Evolutionary conservation across 2,797 vertebrate genomes (phyloP).

Genomic region (Periparus ater): DNA sequence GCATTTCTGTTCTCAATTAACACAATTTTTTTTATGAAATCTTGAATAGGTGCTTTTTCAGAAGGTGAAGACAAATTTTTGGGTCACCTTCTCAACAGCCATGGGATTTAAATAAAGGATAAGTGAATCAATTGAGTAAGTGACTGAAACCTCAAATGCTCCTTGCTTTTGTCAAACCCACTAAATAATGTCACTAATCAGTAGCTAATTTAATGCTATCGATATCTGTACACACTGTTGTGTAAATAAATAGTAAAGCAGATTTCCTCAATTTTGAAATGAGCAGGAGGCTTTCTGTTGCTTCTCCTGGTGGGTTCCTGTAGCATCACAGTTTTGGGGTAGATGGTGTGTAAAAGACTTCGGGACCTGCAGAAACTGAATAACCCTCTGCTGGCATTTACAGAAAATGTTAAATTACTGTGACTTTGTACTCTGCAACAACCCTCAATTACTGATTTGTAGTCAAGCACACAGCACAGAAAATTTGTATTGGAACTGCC

Average conservation of each 20-base stretch:
- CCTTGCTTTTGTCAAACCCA: neutral
- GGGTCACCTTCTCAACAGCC: neutral
- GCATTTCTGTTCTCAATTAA: neutral
- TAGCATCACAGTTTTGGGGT: neutral
- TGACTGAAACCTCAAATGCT: neutral
- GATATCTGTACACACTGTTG: neutral
- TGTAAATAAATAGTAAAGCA: neutral
- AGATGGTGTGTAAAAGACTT: neutral
- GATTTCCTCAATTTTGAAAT: neutral
- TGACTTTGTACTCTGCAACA: constrained; percentile 13
- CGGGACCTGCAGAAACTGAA: constrained; percentile 2
- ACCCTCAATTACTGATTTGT: constrained; percentile 47
- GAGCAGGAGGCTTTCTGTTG: neutral
- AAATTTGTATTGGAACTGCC: constrained; percentile 50
- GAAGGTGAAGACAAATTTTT: neutral
- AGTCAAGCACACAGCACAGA: constrained; percentile 23
- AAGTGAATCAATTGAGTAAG: neutral
- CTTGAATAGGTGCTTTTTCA: neutral
- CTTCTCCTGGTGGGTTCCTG: neutral
- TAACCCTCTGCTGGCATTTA: constrained; percentile 61
- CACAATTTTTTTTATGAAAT: neutral
- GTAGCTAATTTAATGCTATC: neutral
- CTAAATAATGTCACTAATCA: neutral
- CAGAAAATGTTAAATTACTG: constrained; percentile 61
- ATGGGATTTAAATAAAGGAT: neutral